Evolutionary conservation across 1,140 invertebrate genomes (phyloP).

Genomic region (Oedothorax gibbosus): DNA sequence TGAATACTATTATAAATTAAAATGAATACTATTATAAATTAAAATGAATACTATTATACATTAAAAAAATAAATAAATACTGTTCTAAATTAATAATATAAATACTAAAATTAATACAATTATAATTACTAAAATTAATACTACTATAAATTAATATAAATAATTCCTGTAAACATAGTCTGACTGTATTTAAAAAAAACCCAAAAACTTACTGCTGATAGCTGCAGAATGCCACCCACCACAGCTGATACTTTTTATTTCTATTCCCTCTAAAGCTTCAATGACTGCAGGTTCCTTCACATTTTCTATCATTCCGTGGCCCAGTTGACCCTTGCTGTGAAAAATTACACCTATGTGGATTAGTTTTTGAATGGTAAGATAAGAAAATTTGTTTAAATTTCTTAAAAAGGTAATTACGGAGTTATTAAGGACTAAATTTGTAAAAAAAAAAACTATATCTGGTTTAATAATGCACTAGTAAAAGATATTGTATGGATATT

Average conservation of each 20-base stretch:
- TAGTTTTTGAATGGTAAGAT: no score
- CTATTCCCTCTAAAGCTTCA: slow-evolving; percentile 79
- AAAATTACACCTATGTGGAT: slow-evolving; percentile 7
- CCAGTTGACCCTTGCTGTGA: slow-evolving; percentile 84
- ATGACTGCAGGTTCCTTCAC: slow-evolving; percentile 75
- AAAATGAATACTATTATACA: neutral
- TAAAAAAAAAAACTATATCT: no score
- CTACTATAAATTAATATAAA: no score
- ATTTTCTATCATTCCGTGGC: slow-evolving; percentile 78
- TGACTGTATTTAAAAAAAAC: no score
- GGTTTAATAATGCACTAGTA: no score
- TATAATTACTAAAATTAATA: no score
- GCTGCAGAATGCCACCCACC: slow-evolving; percentile 88
- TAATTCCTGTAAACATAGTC: neutral
- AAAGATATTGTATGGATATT: no score
- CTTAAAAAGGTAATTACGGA: no score
- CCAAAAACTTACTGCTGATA: slow-evolving; percentile 74
- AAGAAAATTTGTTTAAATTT: no score
- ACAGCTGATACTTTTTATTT: slow-evolving; percentile 73
- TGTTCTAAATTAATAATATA: no score
- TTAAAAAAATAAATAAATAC: neutral
- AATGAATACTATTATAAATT: neutral
- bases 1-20: neutral
- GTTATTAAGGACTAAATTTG: no score
- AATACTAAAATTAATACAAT: no score